Evolutionary conservation across 2,888 invertebrate genomes (phyloP).

Genomic region (Actias luna): DNA sequence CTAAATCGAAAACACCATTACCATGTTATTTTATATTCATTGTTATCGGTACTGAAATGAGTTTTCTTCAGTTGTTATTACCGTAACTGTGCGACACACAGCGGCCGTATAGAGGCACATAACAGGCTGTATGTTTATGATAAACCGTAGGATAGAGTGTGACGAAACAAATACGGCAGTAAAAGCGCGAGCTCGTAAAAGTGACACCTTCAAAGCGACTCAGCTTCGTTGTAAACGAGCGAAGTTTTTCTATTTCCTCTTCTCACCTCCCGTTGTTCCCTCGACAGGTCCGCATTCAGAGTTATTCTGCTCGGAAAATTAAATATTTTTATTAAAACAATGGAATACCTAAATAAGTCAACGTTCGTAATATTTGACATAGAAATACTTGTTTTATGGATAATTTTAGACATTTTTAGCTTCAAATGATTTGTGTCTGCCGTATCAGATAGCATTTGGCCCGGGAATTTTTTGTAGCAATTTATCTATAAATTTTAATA

Average conservation of each 20-base stretch:
- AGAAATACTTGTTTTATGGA: no score
- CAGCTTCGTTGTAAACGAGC: constrained; percentile 53
- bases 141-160: constrained; percentile 9
- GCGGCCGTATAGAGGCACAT: background rate
- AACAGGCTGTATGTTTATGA: background rate
- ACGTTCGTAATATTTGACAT: background rate
- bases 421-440: no score
- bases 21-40: background rate
- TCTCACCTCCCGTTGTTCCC: constrained; percentile 18
- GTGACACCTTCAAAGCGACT: constrained; percentile 39
- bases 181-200: constrained; percentile 40
- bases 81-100: background rate
- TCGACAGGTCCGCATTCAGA: constrained; percentile 1
- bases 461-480: no score
- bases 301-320: background rate
- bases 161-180: constrained; percentile 44
- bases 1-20: background rate
- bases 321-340: background rate
- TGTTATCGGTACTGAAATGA: background rate
- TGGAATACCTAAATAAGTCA: background rate
- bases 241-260: constrained; percentile 62
- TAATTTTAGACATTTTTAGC: no score
- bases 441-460: no score
- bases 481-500: no score
- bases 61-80: background rate